These are phyloP conservation scores for Drosophila macrospina DNA, from an alignment of 2,888 invertebrate species.

Conservation along the genomic window DNA sequence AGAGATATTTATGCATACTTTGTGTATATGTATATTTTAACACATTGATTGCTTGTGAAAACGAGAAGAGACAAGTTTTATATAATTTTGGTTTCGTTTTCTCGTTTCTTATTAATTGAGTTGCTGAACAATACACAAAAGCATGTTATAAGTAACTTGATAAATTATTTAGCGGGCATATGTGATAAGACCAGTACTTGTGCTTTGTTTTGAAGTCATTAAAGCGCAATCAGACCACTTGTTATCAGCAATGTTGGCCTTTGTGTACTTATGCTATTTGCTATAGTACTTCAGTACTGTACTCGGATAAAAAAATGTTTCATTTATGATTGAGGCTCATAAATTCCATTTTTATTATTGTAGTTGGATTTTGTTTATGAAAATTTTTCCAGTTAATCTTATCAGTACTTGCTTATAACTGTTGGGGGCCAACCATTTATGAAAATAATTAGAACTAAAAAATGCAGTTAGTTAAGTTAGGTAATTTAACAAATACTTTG, in stretches of 20 bases:
- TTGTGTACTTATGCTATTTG: background rate
- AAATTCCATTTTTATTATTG: background rate
- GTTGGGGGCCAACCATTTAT: background rate
- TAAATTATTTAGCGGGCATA: background rate
- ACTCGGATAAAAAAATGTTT: background rate
- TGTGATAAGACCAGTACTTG: background rate
- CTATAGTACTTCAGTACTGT: background rate
- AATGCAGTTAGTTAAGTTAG: too few relatives aligned
- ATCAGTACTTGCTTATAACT: background rate
- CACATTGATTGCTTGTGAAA: background rate
- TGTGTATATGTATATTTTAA: too few relatives aligned
- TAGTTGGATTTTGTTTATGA: too few relatives aligned
- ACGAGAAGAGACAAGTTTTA: background rate
- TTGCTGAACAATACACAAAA: background rate
- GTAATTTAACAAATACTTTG: background rate
- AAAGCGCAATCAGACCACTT: slow-evolving; percentile 2
- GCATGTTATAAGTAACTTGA: background rate
- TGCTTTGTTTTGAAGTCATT: slow-evolving; percentile 1
- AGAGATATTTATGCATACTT: background rate
- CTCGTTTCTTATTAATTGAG: background rate
- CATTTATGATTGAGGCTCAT: background rate
- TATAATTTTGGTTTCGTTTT: background rate
- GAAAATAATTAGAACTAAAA: background rate
- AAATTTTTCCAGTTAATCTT: background rate
- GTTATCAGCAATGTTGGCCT: slow-evolving; percentile 6